Conservation (phyloP, 1,140 invertebrate genomes). For the Trachelipus rathkii region DNA sequence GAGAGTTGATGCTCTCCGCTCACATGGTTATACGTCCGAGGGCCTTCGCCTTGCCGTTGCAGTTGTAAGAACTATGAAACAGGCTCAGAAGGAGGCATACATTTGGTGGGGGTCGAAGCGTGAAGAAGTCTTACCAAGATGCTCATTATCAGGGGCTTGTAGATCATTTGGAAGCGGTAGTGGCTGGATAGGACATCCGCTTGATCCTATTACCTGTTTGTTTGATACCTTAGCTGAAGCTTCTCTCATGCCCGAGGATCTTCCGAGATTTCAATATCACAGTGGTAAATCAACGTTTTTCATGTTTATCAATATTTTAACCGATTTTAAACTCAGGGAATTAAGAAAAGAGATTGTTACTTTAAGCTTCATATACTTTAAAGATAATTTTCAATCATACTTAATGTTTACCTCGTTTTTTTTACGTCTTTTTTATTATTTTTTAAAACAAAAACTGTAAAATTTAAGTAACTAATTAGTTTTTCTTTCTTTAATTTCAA, state of each 20-base stretch:
- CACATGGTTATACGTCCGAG: constrained; percentile 70
- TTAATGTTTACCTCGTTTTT: too few relatives aligned
- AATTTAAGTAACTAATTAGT: too few relatives aligned
- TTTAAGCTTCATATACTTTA: too few relatives aligned
- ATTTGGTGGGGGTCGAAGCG: constrained; percentile 58
- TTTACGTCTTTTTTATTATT: too few relatives aligned
- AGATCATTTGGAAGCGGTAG: constrained; percentile 40
- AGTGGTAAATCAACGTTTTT: constrained; percentile 43
- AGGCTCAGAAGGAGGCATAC: constrained; percentile 60
- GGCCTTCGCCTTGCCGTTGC: constrained; percentile 70
- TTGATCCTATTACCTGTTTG: constrained; percentile 74
- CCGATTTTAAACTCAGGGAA: background rate
- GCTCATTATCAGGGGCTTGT: constrained; percentile 48
- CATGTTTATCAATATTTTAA: background rate
- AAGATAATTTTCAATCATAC: too few relatives aligned
- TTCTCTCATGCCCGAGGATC: constrained; percentile 53
- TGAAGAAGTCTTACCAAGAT: constrained; percentile 47
- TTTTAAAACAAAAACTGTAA: too few relatives aligned
- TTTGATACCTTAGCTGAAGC: constrained; percentile 77
- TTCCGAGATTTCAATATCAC: constrained; percentile 45
- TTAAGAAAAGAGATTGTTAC: background rate
- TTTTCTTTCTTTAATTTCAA: too few relatives aligned
- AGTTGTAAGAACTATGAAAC: constrained; percentile 72
- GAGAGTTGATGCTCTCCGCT: constrained; percentile 70
- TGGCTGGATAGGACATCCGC: constrained; percentile 71